phyloP scores from a whole-genome alignment of 2,888 invertebrate species.

The Drepana falcataria region DNA sequence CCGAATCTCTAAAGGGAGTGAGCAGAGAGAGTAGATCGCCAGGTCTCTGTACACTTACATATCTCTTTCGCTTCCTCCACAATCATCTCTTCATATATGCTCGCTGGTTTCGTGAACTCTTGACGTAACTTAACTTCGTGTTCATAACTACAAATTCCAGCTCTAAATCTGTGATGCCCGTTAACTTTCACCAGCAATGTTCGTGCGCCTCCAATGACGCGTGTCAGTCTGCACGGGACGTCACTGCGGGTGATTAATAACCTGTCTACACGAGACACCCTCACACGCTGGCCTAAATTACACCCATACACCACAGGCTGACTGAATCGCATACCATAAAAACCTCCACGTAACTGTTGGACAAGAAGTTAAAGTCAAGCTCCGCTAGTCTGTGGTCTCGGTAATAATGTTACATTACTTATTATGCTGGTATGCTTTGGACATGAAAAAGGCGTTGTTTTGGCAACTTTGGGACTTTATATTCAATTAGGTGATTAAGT shows the following conservation, averaged over 20 bases:
- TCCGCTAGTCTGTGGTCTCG: background rate
- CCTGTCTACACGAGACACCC: constrained; percentile 10
- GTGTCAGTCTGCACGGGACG: constrained; percentile 18
- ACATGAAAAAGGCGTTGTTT: too few species aligned
- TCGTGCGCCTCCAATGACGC: constrained; percentile 8
- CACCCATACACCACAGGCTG: background rate
- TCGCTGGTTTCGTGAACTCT: too few species aligned
- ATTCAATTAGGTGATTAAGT: too few species aligned
- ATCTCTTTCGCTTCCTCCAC: too few species aligned
- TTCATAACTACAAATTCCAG: too few species aligned
- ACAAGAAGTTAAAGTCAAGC: background rate
- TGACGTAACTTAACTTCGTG: too few species aligned
- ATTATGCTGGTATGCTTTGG: too few species aligned
- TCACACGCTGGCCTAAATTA: background rate
- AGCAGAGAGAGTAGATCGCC: too few species aligned
- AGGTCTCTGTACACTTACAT: too few species aligned
- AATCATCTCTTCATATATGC: too few species aligned
- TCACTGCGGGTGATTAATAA: constrained; percentile 20
- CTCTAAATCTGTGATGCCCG: background rate
- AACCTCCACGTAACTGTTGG: background rate
- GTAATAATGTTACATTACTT: background rate
- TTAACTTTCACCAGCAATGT: background rate
- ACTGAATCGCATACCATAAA: background rate
- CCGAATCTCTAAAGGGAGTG: too few species aligned
- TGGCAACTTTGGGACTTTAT: too few species aligned